Evolutionary conservation across 2,888 invertebrate genomes (phyloP).

Genomic region (Hypolimnas misippus): DNA sequence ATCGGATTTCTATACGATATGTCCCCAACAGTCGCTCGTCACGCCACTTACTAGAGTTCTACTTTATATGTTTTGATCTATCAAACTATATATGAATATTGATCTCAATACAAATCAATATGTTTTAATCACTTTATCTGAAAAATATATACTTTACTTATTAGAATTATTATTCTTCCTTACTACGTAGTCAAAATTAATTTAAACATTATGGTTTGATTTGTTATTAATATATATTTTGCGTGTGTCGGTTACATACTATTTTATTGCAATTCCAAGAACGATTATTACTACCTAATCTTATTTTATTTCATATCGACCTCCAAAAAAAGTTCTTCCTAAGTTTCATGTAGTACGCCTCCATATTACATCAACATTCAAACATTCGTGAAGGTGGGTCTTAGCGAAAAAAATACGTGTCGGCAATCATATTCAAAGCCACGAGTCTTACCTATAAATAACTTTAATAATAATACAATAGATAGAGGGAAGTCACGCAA

Average conservation of each 20-base stretch:
- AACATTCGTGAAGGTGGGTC: conserved; percentile 41
- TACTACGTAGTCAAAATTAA: no score
- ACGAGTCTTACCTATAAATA: conserved; percentile 38
- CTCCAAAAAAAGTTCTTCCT: conserved; percentile 34
- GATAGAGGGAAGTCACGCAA: conserved; percentile 48
- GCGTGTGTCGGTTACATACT: background rate
- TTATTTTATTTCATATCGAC: conserved; percentile 47
- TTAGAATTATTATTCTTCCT: no score
- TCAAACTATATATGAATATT: no score
- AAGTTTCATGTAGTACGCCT: conserved; percentile 36
- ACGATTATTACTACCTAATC: background rate
- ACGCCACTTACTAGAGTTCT: conserved; percentile 46
- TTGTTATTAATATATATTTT: no score
- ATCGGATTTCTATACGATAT: conserved; percentile 60
- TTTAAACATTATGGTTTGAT: no score
- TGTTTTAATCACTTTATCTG: no score
- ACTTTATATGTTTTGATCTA: background rate
- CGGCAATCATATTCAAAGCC: conserved; percentile 34
- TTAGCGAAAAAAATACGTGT: conserved; percentile 35
- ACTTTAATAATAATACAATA: conserved; percentile 45
- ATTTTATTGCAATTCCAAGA: background rate
- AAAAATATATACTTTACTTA: no score
- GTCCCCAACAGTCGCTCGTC: conserved; percentile 55
- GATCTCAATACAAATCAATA: no score
- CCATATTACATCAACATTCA: conserved; percentile 45